A percentile compares a stretch with the other conserved stretches of the same genome.
Conservation (phyloP, 2,113 vertebrate species). For the Pagrus major region DNA sequence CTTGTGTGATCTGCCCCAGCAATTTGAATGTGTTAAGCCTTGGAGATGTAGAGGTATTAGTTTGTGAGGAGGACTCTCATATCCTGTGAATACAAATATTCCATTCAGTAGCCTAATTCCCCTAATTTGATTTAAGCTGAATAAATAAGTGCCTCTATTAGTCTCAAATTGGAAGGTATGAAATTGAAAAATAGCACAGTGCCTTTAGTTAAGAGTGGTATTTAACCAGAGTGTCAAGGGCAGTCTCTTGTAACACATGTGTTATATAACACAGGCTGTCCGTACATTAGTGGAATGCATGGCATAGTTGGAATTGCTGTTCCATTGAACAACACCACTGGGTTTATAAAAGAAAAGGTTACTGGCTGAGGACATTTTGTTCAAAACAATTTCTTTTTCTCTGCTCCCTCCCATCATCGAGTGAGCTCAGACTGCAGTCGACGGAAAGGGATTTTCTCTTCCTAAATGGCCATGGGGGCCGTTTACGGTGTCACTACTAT, state of each 20-base stretch:
- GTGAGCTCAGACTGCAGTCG: slow-evolving; percentile 66
- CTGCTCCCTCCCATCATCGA: slow-evolving; percentile 60
- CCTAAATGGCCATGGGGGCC: slow-evolving; percentile 78
- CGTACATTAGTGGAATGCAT: slow-evolving; percentile 60
- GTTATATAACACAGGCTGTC: slow-evolving; percentile 48
- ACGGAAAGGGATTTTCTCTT: slow-evolving; percentile 78
- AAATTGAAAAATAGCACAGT: slow-evolving; percentile 62
- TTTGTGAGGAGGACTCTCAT: slow-evolving; percentile 36
- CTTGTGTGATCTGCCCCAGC: slow-evolving; percentile 65
- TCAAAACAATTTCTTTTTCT: slow-evolving; percentile 73
- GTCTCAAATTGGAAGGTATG: slow-evolving; percentile 60
- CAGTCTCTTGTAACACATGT: slow-evolving; percentile 28
- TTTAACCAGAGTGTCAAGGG: slow-evolving; percentile 48
- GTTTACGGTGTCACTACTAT: slow-evolving; percentile 77
- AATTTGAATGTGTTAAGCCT: slow-evolving; percentile 46
- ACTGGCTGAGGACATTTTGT: slow-evolving; percentile 78
- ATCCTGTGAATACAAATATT: slow-evolving; percentile 60
- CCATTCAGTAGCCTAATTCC: slow-evolving; percentile 52
- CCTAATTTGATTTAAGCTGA: slow-evolving; percentile 59
- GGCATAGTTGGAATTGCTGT: slow-evolving; percentile 68
- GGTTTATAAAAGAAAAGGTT: slow-evolving; percentile 65
- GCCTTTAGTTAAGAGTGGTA: slow-evolving; percentile 35
- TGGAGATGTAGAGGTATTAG: slow-evolving; percentile 34
- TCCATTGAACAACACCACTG: slow-evolving; percentile 33
- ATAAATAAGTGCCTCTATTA: slow-evolving; percentile 61